Evolutionary conservation across 1,140 invertebrate genomes (phyloP).

Genomic region (Tetranychus urticae): DNA sequence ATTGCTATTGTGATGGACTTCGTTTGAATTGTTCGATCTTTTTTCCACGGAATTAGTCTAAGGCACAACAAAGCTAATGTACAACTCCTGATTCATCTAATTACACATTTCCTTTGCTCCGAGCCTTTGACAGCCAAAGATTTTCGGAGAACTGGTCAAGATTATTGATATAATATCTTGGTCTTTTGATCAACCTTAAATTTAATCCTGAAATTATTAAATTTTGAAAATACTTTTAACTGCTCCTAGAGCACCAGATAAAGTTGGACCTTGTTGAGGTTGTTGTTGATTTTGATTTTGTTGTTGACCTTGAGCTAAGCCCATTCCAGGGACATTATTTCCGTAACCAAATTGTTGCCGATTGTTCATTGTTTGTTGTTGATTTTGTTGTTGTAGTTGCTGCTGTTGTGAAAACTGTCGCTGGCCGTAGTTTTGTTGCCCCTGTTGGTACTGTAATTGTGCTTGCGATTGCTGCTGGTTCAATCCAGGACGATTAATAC

Average conservation of each 20-base stretch:
- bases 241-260: not conserved
- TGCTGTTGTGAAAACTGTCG: not conserved
- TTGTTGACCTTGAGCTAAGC: not conserved
- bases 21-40: too few relatives aligned
- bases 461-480: constrained; percentile 1
- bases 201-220: not conserved
- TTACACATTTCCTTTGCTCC: too few relatives aligned
- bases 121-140: too few relatives aligned
- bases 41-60: too few relatives aligned
- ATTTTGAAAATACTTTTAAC: constrained; percentile 9
- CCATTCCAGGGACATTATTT: not conserved
- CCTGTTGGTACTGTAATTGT: not conserved
- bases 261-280: not conserved
- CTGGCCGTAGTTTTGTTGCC: not conserved
- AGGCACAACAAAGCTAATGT: too few relatives aligned
- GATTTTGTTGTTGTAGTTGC: not conserved
- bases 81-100: too few relatives aligned
- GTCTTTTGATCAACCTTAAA: too few relatives aligned
- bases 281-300: not conserved
- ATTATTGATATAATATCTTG: too few relatives aligned
- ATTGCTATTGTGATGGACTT: too few relatives aligned
- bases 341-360: too few relatives aligned
- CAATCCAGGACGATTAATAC: not conserved
- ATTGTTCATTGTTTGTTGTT: not conserved
- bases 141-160: too few relatives aligned